These are phyloP conservation scores for Cardiocondyla obscurior DNA, from an alignment of 1,140 invertebrate genomes.

Conservation along the genomic window DNA sequence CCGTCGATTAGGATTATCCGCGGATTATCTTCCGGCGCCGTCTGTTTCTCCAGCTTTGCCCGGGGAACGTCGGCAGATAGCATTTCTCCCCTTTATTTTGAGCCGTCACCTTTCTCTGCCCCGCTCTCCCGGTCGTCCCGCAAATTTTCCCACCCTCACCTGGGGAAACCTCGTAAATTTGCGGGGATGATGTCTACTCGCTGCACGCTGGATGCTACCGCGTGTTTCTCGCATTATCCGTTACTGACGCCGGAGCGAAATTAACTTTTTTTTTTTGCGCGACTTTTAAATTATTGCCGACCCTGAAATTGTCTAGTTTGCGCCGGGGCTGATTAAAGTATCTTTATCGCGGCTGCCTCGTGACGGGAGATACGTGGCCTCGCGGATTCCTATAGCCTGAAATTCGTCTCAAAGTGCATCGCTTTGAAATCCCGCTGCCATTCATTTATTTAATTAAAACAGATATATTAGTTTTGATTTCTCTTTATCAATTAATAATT, in stretches of 20 bases:
- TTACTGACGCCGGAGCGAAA: constrained; percentile 17
- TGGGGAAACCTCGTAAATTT: constrained; percentile 51
- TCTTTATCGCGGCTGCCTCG: not conserved
- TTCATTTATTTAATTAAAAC: not conserved
- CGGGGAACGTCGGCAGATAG: constrained; percentile 4
- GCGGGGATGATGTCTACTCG: constrained; percentile 51
- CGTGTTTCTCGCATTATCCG: constrained; percentile 42
- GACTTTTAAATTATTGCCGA: constrained; percentile 44
- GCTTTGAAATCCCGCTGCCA: not conserved
- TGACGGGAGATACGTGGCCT: not conserved
- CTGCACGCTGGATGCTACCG: not conserved
- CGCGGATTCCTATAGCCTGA: not conserved
- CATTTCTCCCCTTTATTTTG: constrained; percentile 29
- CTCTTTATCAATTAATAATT: not conserved
- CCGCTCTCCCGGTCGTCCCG: not conserved
- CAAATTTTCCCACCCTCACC: constrained; percentile 2
- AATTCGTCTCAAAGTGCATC: not conserved
- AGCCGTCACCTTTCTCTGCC: not conserved
- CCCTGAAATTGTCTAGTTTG: constrained; percentile 17
- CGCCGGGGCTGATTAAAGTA: constrained; percentile 38
- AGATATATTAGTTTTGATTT: not conserved
- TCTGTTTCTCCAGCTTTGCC: constrained; percentile 52
- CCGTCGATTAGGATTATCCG: constrained; percentile 76
- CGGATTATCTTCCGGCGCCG: constrained; percentile 64
- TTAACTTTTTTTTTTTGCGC: constrained; percentile 56